Base-by-base conservation (phyloP, 2,888 invertebrate species). In the Drosophila crucigera region DNA sequence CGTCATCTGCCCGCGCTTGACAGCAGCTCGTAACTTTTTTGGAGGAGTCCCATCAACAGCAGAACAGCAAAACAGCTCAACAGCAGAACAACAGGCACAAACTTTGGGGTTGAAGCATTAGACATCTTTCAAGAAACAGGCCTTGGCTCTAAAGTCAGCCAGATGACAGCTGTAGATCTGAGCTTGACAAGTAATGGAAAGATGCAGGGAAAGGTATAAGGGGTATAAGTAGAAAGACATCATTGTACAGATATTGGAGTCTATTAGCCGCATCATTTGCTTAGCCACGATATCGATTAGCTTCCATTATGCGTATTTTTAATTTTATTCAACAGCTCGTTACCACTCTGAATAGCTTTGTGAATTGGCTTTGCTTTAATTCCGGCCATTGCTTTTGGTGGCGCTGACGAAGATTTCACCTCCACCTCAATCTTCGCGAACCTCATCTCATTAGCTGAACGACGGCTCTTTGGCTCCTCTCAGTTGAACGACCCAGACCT, bases 1-100 rank as follows among this genome's bases (percentile, higher is more conserved):
- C 78, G 76, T 87, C 87, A 84, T 71, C 78, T 64, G 74, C 67
- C 66, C 78, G 80, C 85, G 73, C 89, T 83, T 86, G 84, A 83
- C 86, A 80, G 80, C 85, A 88, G 80, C 83, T 84, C 84, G 81
- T 84, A 84, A 84, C 68, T 73, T 73, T 53, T 16, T 31, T 30
- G 49, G 33, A 43, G 28, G 22, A 47, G 50, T 35, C 39, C n/a
- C 63, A 63, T 30, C 19, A 16, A 19, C 11, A 43, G 39, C 41
- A 41, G n/a, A 56, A 5, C 37, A 55, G 11, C 30, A 22, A 14
- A 56, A 10, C 37, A 55, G 11, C 50, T 22, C 2, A 41, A 31
- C 35, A 28, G 37, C 50, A 22, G 6, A 58, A 43, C 37, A 22
- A 16, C 22, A 25, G 25, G 33, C 16, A 6, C 28, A 28, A 25